A percentile compares a stretch with the other conserved stretches of the same genome.
Conservation (phyloP, 2,113 vertebrate genomes). For the Platanista minor region DNA sequence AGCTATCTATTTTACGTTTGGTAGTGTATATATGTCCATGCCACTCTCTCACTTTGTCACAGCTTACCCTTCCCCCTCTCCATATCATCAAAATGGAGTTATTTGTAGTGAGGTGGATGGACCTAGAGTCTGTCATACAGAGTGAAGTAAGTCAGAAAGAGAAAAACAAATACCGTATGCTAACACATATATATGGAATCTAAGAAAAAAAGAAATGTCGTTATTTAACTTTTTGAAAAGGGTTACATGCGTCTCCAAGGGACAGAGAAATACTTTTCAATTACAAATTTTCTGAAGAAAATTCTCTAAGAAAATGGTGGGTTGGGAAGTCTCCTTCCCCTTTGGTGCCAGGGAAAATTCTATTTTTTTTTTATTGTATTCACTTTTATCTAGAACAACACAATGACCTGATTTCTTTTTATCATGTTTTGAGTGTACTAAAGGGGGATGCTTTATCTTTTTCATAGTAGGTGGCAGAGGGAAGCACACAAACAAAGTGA, state of each 20-base stretch:
- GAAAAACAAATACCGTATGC: no score
- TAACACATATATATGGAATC: no score
- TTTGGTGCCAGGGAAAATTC: not conserved
- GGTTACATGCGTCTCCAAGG: not conserved
- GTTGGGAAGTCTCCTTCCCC: not conserved
- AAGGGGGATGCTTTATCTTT: not conserved
- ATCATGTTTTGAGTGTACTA: not conserved
- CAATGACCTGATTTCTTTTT: not conserved
- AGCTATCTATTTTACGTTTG: no score
- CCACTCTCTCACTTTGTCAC: no score
- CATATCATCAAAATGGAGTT: no score
- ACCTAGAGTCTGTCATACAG: no score
- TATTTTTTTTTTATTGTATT: not conserved
- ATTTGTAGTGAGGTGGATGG: no score
- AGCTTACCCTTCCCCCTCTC: no score
- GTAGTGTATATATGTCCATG: no score
- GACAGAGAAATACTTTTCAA: not conserved
- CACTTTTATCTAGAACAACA: not conserved
- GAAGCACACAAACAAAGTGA: rapidly evolving
- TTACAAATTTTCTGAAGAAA: not conserved
- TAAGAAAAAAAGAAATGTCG: no score
- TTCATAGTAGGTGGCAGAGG: not conserved
- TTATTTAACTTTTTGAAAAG: not conserved
- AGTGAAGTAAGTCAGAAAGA: no score
- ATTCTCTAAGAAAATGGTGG: not conserved